phyloP scores from a whole-genome alignment of 2,888 invertebrate genomes.

The Margaritifera margaritifera region DNA sequence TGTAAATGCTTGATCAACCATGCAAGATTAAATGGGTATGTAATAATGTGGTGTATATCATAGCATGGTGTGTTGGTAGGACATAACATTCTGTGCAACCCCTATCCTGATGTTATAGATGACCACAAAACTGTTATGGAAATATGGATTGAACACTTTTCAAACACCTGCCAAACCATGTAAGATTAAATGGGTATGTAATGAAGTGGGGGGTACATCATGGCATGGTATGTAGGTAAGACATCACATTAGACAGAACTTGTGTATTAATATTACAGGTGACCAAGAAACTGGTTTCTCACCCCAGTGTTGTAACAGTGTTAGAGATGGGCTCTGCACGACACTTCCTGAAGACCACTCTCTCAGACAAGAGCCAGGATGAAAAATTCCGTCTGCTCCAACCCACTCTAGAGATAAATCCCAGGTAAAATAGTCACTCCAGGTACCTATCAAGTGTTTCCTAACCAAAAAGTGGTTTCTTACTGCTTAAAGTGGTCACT shows the following conservation, averaged over 20 bases:
- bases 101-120: too few relatives aligned
- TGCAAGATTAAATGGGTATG: too few relatives aligned
- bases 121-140: too few relatives aligned
- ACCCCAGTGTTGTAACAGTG: constrained; percentile 96
- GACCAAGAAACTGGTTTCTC: constrained; percentile 85
- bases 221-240: neutral
- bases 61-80: too few relatives aligned
- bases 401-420: constrained; percentile 94
- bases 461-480: neutral
- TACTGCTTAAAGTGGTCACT: neutral
- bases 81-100: too few relatives aligned
- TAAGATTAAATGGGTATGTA: too few relatives aligned
- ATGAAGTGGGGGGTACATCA: too few relatives aligned
- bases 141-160: too few relatives aligned
- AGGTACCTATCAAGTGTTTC: neutral
- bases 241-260: neutral
- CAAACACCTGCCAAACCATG: too few relatives aligned
- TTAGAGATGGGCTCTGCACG: constrained; percentile 97
- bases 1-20: too few relatives aligned
- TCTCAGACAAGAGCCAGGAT: constrained; percentile 77
- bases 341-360: constrained; percentile 93
- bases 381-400: constrained; percentile 90
- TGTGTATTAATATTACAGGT: constrained; percentile 72
- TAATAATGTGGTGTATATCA: too few relatives aligned
- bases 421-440: constrained; percentile 79